phyloP scores from a whole-genome alignment of 2,113 vertebrate genomes.

The Mus pahari region DNA sequence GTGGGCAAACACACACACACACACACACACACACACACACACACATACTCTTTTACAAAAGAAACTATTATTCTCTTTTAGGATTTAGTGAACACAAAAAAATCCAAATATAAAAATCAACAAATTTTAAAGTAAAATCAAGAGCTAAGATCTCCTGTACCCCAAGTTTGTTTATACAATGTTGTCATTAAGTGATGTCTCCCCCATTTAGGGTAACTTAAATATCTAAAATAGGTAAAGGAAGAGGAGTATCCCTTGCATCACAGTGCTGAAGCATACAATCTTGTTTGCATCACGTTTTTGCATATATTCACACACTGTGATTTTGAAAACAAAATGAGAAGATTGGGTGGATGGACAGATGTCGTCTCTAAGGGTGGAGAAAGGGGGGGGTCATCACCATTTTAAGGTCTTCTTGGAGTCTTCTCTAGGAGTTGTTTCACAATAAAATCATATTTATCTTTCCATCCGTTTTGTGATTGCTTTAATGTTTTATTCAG shows the following conservation, averaged over 20 bases:
- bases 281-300: neutral
- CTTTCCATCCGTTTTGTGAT: slow-evolving; percentile 75
- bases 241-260: neutral
- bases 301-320: neutral
- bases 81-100: neutral
- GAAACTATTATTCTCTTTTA: neutral
- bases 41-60: neutral
- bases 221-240: neutral
- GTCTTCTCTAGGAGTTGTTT: slow-evolving; percentile 82
- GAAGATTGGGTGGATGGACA: neutral
- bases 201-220: neutral
- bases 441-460: slow-evolving; percentile 79
- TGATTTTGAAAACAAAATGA: slow-evolving; percentile 12
- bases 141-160: neutral
- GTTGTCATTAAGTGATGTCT: neutral
- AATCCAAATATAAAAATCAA: slow-evolving; percentile 19
- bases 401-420: slow-evolving; percentile 72
- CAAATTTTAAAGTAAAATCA: slow-evolving; percentile 5
- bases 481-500: slow-evolving; percentile 75
- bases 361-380: slow-evolving; percentile 69
- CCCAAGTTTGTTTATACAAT: neutral
- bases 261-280: neutral
- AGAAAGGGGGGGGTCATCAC: slow-evolving; percentile 61
- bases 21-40: neutral
- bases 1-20: neutral